Evolutionary conservation across 2,888 invertebrate genomes (phyloP).

Genomic region (Heliconius hortense): DNA sequence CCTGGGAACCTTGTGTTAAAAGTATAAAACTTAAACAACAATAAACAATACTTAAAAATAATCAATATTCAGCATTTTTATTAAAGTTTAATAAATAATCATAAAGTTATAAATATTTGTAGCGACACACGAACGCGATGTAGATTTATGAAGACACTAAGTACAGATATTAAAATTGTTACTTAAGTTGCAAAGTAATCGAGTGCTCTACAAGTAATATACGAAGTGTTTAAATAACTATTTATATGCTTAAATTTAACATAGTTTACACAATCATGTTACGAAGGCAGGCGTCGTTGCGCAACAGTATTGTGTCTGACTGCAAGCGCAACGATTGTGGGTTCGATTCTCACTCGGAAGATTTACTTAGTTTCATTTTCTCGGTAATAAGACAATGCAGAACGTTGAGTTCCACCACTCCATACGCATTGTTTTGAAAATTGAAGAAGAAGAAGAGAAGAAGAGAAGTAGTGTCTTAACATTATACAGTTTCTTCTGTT

Average conservation of each 20-base stretch:
- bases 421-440: neutral
- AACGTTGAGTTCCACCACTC: neutral
- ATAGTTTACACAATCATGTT: neutral
- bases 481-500: neutral
- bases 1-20: too few species aligned
- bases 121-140: neutral
- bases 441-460: too few species aligned
- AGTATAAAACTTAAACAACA: too few species aligned
- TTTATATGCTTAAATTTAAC: too few species aligned
- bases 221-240: neutral
- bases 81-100: neutral
- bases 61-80: neutral
- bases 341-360: neutral
- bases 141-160: conserved; percentile 28
- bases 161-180: conserved; percentile 35
- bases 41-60: neutral
- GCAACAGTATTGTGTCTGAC: neutral
- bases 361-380: neutral
- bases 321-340: neutral
- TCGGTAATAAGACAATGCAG: neutral
- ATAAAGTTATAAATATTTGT: conserved; percentile 6
- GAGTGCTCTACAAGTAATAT: neutral
- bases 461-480: neutral
- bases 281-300: neutral
- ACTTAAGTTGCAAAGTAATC: conserved; percentile 21